Base-by-base conservation (phyloP, 2,888 invertebrate genomes). In the Frankliniella fusca region DNA sequence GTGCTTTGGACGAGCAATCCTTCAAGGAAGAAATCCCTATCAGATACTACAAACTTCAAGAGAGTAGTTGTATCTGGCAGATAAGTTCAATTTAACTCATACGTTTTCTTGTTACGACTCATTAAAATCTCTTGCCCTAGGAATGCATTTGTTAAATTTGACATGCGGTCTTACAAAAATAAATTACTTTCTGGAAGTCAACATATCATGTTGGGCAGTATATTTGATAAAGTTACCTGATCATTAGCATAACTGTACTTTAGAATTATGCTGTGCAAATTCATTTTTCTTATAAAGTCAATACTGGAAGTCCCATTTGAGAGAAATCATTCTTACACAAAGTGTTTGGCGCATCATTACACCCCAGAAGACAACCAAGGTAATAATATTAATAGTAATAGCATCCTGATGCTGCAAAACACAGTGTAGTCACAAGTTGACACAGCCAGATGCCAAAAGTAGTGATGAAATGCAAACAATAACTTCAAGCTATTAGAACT, bases 171-270 rank as follows among this genome's bases (percentile, higher is more conserved):
- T 85, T 85, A 85, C 84, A 85, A 85, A 85, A 85, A 85, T 85
- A 85, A 85, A 85, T 85, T 85, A 85, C 84, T 85, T 85, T 85
- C 84, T 85, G 85, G 85, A 85, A 85, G 85, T 85, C 84, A 84
- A 84, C 84, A 84, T 84, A 84, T 84, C 84, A 84, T 84, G 84
- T 84, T 84, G 85, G 85, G 85, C 85, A 85, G 85, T 84, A 84
- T 85, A 84, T 85, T 84, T 85, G 84, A 84, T 85, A 85, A 84
- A 84, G 83, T 84, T 84, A 84, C 83, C 83, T 84, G 84, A 65
- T 84, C 84, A 83, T 81, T 83, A 80, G 81, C 82, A 82, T 83
- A 83, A 84, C 81, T 83, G 84, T 84, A 83, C 83, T 84, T 82
- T 82, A 83, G 84, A 84, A 85, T 84, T 84, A 83, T 84, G 84